Evolutionary conservation across 2,888 invertebrate species (phyloP), one percentile per base, ranked within the genome.

Genomic region (Actias luna): DNA sequence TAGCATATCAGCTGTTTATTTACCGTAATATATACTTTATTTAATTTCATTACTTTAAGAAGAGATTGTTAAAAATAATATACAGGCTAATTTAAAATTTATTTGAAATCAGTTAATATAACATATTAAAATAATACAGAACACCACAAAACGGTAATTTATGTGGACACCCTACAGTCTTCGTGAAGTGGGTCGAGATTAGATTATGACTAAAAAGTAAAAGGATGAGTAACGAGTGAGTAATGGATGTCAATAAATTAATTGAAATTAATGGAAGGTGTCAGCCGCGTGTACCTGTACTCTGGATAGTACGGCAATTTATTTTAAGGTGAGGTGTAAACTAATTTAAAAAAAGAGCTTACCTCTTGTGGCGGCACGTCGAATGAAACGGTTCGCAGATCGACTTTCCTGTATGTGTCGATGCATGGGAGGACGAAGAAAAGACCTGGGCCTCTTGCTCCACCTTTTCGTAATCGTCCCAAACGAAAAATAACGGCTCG

Each of bases 341-440:
- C 29, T 29, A 55, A 29, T 55, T 27, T 55, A 55, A n/a, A 29
- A 55, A 55, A 55, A 55, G 55, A 39, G 16, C 75, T 76, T 84
- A 98, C 98, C 94, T 99, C 98, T 93, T 99, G 99, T 0, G 98
- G 98, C 57, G 99, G 98, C 0, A 99, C 98, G 89, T 99, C 98
- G 81, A 99, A 99, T 0, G 98, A 98, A 0, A 99, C 97, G 0
- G 98, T 98, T 67, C 99, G 94, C 64, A 99, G 92, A 87, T 99
- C 99, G 52, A 99, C 97, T 86, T 97, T 98, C 64, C 96, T 95
- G 84, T 98, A 99, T 58, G 95, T 96, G 82, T 98, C 99, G 63
- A 99, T 96, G 86, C 99, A 99, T 0, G 99, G 99, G 67, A 99
- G 93, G 10, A 99, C 95, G 87, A 99, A 98, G 87, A 99, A 99